Conservation (phyloP, 2,888 invertebrate species). For the Nysson spinosus region DNA sequence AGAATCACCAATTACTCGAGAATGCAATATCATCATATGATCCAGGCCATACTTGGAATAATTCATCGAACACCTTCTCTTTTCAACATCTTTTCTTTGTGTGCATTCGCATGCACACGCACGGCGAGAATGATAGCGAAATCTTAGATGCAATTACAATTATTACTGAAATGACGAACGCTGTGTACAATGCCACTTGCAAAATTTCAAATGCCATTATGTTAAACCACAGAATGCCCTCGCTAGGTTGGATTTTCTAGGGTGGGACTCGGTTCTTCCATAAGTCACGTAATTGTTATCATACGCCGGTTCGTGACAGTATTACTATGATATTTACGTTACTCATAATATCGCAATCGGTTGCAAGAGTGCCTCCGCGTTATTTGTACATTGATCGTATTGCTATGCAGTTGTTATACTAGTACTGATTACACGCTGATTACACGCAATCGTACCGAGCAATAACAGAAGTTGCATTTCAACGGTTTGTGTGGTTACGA, state of each 20-base stretch:
- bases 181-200: constrained; percentile 23
- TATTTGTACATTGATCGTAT: constrained; percentile 36
- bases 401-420: constrained; percentile 16
- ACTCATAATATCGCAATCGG: constrained; percentile 29
- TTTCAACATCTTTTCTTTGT: no score
- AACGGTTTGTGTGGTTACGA: constrained; percentile 1
- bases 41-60: neutral
- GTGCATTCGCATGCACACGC: neutral
- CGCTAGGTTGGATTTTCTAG: constrained; percentile 19
- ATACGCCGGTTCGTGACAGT: constrained; percentile 34
- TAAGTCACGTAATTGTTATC: constrained; percentile 37
- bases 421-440: constrained; percentile 43
- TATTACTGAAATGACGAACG: constrained; percentile 5
- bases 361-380: constrained; percentile 1
- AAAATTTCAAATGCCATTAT: constrained; percentile 37
- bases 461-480: constrained; percentile 26
- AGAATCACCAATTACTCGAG: neutral
- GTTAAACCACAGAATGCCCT: constrained; percentile 36
- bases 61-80: neutral
- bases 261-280: constrained; percentile 30
- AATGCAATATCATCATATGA: neutral
- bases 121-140: neutral
- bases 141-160: constrained; percentile 17
- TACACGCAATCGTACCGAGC: constrained; percentile 38
- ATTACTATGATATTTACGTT: constrained; percentile 42